Conservation (phyloP, 2,888 invertebrate species). For the Hecatera dysodea region DNA sequence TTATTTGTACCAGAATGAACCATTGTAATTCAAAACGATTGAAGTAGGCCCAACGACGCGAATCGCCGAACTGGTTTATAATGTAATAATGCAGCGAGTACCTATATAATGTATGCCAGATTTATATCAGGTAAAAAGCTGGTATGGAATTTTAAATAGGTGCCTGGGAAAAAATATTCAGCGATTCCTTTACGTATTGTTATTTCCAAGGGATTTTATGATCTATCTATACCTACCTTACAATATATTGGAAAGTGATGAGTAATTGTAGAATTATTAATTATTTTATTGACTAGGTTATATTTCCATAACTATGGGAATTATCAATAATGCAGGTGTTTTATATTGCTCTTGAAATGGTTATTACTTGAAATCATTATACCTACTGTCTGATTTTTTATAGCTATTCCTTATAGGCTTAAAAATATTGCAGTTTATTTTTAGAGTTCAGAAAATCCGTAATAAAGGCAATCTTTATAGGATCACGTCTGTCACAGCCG, state of each 20-base stretch:
- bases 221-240: background rate
- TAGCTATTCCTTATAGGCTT: too few species aligned
- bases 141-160: constrained; percentile 32
- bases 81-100: constrained; percentile 24
- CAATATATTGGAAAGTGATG: background rate
- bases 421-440: too few species aligned
- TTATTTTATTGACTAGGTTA: background rate
- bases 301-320: background rate
- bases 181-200: background rate
- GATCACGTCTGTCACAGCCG: too few species aligned
- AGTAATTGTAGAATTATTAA: background rate
- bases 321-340: background rate
- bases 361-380: background rate
- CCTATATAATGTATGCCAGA: constrained; percentile 22
- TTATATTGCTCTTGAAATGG: background rate
- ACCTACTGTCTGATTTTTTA: background rate
- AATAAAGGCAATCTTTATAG: too few species aligned
- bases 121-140: constrained; percentile 31
- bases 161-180: constrained; percentile 16
- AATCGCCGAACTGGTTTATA: constrained; percentile 41
- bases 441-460: too few species aligned
- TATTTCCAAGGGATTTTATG: background rate
- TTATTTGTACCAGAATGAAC: constrained; percentile 34
- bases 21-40: constrained; percentile 39
- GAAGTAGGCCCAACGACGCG: constrained; percentile 27